Base-by-base conservation (phyloP, 2,113 vertebrate species). In the Glaucidium brasilianum region DNA sequence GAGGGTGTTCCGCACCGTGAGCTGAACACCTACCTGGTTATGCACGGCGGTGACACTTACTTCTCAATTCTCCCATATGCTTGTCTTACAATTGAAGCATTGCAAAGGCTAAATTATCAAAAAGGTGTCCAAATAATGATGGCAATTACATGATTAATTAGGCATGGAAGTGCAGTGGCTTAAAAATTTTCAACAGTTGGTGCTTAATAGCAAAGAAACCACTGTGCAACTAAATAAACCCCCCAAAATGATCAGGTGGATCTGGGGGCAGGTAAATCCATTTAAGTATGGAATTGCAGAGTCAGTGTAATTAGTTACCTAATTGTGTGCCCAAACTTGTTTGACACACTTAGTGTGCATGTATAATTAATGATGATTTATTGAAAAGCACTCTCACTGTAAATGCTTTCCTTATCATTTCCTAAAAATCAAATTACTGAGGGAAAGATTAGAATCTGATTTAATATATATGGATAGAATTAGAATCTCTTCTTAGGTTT, bases 281-380 rank as follows among this genome's bases (percentile, higher is more conserved):
- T 85, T 92, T 69, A 91, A 96, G 60, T 66, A 68, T 63, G 83
- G 82, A 85, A 95, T 92, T 92, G 62, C 93, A 96, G 50, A 93
- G 73, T 94, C 93, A 89, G 66, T 92, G 84, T 94, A 97, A 97
- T 97, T 97, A 95, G 88, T 87, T 95, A 53, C 94, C 41, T 96
- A 93, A 98, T 89, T 96, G 69, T 81, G 85, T 96, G 90, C 91
- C 94, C 88, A 83, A 93, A 90, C 82, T 97, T 92, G 71, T 81
- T 50, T 90, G 79, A 58, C 67, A 49, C 72, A 72, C 35, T 92
- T 73, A 73, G 55, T 56, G 81, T 58, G 68, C 68, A 85, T 64
- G n/a, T 81, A 84, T 96, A 96, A 97, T 97, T 97, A 97, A 96
- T 93, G 93, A 87, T 92, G 96, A 94, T 95, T 93, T 98, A 95